Evolutionary conservation across 2,113 vertebrate species (phyloP).

Genomic region (Myrmecobius fasciatus): DNA sequence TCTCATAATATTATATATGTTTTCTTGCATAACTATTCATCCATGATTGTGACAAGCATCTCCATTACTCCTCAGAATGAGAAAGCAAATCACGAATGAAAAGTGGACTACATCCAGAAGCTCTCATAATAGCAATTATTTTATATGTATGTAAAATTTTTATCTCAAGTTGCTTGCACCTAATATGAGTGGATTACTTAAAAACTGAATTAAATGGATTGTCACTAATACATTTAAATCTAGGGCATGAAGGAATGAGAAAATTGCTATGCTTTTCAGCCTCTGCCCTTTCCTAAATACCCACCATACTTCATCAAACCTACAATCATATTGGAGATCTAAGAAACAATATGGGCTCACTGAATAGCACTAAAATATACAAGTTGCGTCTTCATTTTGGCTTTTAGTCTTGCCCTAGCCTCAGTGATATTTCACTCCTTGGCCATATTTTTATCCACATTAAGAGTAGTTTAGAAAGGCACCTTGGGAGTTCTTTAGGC

Average conservation of each 20-base stretch:
- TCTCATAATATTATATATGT: not conserved
- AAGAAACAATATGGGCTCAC: slow-evolving; percentile 67
- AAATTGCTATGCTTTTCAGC: slow-evolving; percentile 66
- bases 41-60: not conserved
- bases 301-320: slow-evolving; percentile 59
- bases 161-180: not conserved
- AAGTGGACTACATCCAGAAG: not conserved
- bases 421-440: slow-evolving; percentile 4
- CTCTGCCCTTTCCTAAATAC: slow-evolving; percentile 46
- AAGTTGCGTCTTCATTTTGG: slow-evolving; percentile 71
- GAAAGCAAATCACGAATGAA: not conserved
- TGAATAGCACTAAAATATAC: slow-evolving; percentile 81
- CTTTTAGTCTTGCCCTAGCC: slow-evolving; percentile 44
- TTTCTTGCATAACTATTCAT: slow-evolving; percentile 9
- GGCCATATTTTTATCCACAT: slow-evolving; percentile 59
- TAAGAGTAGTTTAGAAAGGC: slow-evolving; percentile 65
- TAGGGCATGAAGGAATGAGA: slow-evolving; percentile 53
- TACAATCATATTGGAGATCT: slow-evolving; percentile 63
- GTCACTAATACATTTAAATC: slow-evolving; percentile 25
- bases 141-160: not conserved
- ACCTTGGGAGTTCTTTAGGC: slow-evolving; percentile 75
- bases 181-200: not conserved
- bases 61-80: not conserved
- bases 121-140: not conserved
- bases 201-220: not conserved